Conservation (phyloP, 2,888 invertebrate genomes). For the Drosophila niveifrons region DNA sequence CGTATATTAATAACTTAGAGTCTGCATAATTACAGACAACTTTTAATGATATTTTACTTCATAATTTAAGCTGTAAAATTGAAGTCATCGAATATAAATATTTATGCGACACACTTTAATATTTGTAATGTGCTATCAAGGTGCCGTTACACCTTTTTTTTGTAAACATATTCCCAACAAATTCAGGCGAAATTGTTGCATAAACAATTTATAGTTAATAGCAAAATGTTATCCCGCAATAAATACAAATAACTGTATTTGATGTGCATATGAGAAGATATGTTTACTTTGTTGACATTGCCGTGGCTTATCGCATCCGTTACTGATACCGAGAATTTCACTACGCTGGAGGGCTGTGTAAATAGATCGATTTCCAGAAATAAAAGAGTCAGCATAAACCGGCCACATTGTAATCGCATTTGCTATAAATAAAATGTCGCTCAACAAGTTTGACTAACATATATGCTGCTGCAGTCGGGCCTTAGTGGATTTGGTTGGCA, state of each 20-base stretch:
- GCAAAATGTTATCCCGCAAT: background rate
- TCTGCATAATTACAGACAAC: too few species aligned
- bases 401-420: slow-evolving; percentile 22
- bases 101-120: background rate
- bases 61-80: too few species aligned
- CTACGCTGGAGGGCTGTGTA: slow-evolving; percentile 19
- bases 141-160: background rate
- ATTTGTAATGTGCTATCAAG: background rate
- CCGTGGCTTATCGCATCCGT: slow-evolving; percentile 47
- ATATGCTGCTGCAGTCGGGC: too few species aligned
- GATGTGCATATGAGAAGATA: slow-evolving; percentile 12
- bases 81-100: background rate
- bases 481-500: too few species aligned
- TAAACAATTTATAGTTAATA: slow-evolving; percentile 4
- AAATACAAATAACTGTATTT: slow-evolving; percentile 10
- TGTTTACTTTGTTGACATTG: slow-evolving; percentile 16
- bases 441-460: background rate
- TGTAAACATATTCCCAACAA: background rate
- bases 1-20: too few species aligned
- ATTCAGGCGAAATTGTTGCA: background rate
- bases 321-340: slow-evolving; percentile 28
- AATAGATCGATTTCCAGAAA: slow-evolving; percentile 25
- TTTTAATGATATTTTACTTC: too few species aligned
- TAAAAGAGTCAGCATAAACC: slow-evolving; percentile 31
- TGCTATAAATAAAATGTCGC: slow-evolving; percentile 2